Evolutionary conservation across 23 tunicate genomes (phyloP).

Genomic region (Oikopleura albicans): DNA sequence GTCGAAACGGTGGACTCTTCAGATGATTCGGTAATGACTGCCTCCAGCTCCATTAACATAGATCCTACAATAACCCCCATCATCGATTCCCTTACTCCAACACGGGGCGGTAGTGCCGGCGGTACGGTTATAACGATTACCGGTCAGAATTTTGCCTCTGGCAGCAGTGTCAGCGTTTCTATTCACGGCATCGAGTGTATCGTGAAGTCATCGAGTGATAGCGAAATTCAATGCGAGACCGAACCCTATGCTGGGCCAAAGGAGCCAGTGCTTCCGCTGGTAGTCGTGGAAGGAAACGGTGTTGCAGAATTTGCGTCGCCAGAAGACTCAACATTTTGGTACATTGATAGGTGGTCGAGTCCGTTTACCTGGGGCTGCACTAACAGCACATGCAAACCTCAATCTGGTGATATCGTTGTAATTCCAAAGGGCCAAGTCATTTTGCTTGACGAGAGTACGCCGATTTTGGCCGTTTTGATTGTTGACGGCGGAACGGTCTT

Average conservation of each 20-base stretch:
- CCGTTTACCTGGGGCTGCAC: slow-evolving; percentile 14
- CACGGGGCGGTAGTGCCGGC: background rate
- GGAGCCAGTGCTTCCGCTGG: background rate
- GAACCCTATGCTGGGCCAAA: background rate
- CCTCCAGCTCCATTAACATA: background rate
- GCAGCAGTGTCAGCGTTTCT: background rate
- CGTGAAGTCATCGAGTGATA: background rate
- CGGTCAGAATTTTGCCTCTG: background rate
- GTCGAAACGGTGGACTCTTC: background rate
- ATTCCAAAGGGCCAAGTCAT: slow-evolving; percentile 8
- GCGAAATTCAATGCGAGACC: background rate
- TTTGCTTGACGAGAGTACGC: background rate
- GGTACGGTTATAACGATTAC: background rate
- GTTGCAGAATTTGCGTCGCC: too few species aligned
- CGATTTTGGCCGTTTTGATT: slow-evolving; percentile 1
- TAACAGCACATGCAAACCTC: background rate
- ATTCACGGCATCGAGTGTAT: background rate
- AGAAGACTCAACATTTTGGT: background rate
- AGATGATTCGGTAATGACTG: background rate
- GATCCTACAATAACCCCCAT: background rate
- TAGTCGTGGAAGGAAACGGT: too few species aligned
- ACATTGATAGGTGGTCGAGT: slow-evolving; percentile 14
- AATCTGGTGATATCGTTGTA: background rate
- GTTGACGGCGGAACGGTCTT: slow-evolving; percentile 11
- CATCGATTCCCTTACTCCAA: background rate